phyloP scores from a whole-genome alignment of 2,888 invertebrate genomes.

The Drosophila flavopinicola region DNA sequence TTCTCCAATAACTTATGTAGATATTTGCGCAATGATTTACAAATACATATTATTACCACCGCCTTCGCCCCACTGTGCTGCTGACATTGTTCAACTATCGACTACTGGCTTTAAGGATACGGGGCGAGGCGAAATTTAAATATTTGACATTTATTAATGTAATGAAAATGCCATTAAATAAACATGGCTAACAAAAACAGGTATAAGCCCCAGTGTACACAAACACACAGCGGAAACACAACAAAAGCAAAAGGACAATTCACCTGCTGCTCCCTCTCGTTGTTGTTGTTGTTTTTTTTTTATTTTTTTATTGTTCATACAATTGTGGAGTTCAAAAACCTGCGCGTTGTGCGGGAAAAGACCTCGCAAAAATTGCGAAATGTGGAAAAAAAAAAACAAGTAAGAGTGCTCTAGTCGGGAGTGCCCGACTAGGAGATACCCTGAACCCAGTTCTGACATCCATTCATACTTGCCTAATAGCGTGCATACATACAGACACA shows the following conservation, averaged over 20 bases:
- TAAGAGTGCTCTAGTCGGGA: no score
- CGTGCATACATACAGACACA: no score
- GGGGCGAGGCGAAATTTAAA: slow-evolving; percentile 65
- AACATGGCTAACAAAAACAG: slow-evolving; percentile 65
- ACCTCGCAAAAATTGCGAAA: slow-evolving; percentile 38
- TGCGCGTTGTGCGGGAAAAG: slow-evolving; percentile 21
- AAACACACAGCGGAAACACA: slow-evolving; percentile 13
- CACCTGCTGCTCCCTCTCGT: background rate
- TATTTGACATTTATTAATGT: slow-evolving; percentile 78
- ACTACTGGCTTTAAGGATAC: slow-evolving; percentile 4
- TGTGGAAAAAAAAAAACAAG: slow-evolving; percentile 12
- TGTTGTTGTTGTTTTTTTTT: slow-evolving; percentile 4
- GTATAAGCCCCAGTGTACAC: slow-evolving; percentile 49
- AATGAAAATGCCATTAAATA: slow-evolving; percentile 73
- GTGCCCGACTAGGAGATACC: no score
- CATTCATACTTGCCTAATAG: no score
- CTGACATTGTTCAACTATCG: slow-evolving; percentile 6
- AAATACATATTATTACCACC: background rate
- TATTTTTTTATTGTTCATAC: slow-evolving; percentile 5
- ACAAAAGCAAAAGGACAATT: slow-evolving; percentile 24
- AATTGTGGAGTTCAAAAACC: slow-evolving; percentile 39
- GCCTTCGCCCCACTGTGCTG: slow-evolving; percentile 30
- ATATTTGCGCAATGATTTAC: background rate
- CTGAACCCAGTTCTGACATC: no score
- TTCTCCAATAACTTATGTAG: background rate